Evolutionary conservation across 2,113 vertebrate species (phyloP), one percentile per base, ranked within the genome.

Genomic region (Irena cyanogastra): DNA sequence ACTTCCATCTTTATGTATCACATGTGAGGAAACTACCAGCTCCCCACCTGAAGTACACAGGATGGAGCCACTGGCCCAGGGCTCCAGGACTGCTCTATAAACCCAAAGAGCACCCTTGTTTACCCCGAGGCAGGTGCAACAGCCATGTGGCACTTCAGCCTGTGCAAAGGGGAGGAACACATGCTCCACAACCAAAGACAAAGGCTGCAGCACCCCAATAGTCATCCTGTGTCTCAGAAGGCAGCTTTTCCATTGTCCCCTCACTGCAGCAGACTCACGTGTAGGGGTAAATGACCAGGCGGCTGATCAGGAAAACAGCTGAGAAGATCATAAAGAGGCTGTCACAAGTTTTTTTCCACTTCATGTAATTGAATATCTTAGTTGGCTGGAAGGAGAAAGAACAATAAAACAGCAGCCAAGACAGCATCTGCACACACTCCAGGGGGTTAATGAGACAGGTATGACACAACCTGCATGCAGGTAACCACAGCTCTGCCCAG

Each of bases 291-390:
- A 99, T 41, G 35, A 98, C 63, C 54, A 99, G 98, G 47, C 98
- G 98, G 17, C 98, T 98, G 92, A 98, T 75, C 63, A 99, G 97
- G 95, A 99, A 99, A 60, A 98, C 97, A 39, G 97, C 79, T 31
- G 99, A 96, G 75, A 99, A 99, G 91, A 98, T 16, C 88, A 99
- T 90, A 87, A 99, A 99, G 75, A 99, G 97, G 18, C 90, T 60
- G 92, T 99, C 98, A 60, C 99, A 99, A 2, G 95, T 98, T 70
- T 68, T 98, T 33, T 97, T 98, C 99, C 98, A 98, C 82, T 98
- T 98, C 20, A 98, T 98, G 39, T 99, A 99, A 95, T 99, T 98
- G 81, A 98, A 97, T 98, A 99, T 98, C 97, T 99, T 99, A 27
- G 98, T 98, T 83, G 97, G 98, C 99, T 99, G 91, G 16, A 95